Evolutionary conservation across 1,140 invertebrate species (phyloP).

Genomic region (Drosophila insularis): DNA sequence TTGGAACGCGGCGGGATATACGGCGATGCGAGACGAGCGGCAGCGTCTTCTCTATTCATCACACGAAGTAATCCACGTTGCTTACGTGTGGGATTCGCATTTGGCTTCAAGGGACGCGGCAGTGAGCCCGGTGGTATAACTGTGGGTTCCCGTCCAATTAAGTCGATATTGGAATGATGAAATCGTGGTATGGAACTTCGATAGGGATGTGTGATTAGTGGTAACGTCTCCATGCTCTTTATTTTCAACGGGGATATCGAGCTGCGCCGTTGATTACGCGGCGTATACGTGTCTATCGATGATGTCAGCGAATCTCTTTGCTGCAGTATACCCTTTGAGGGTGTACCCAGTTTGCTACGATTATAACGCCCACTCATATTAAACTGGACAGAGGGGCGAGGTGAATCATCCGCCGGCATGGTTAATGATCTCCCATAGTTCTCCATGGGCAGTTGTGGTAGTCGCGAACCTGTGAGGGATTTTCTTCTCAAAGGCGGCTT

Average conservation of each 20-base stretch:
- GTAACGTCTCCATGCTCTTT: conserved; percentile 69
- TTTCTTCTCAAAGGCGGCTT: conserved; percentile 52
- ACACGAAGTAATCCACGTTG: conserved; percentile 70
- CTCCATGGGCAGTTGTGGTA: conserved; percentile 55
- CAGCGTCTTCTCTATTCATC: conserved; percentile 56
- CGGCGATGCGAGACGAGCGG: conserved; percentile 12
- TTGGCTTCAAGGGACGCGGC: conserved; percentile 74
- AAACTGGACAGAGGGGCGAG: conserved; percentile 77
- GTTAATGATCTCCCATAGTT: background rate
- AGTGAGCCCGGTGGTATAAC: conserved; percentile 72
- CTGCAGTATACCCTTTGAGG: conserved; percentile 74
- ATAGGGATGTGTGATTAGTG: conserved; percentile 63
- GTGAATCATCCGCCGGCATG: conserved; percentile 66
- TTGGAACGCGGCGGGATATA: conserved; percentile 61
- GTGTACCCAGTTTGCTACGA: conserved; percentile 65
- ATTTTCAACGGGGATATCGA: conserved; percentile 54
- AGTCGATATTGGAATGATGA: conserved; percentile 63
- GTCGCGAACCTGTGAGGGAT: conserved; percentile 54
- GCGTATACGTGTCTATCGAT: conserved; percentile 75
- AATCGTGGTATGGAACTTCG: conserved; percentile 71
- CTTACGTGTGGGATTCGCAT: conserved; percentile 74
- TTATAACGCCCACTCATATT: conserved; percentile 72
- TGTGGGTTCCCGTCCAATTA: conserved; percentile 49
- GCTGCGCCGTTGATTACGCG: conserved; percentile 35
- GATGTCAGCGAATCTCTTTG: conserved; percentile 70